Conservation (phyloP, 2,113 vertebrate species). For the Tachysurus fulvidraco region DNA sequence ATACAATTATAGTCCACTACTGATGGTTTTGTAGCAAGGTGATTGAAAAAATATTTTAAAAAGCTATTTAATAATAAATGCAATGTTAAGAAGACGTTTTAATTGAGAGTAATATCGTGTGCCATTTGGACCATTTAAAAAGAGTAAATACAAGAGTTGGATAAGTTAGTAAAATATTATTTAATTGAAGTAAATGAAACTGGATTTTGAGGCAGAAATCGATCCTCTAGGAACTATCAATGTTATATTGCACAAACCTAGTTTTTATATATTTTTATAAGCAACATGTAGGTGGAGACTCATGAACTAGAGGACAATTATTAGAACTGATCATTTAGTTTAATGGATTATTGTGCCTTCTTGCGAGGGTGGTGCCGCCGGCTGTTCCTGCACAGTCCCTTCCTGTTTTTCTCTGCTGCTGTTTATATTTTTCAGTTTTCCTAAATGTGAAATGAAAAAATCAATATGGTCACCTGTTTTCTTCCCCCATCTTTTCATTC, state of each 20-base stretch:
- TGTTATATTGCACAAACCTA: slow-evolving; percentile 18
- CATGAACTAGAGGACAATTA: slow-evolving; percentile 27
- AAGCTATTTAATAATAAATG: background rate
- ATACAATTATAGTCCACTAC: background rate
- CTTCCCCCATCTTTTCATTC: slow-evolving; percentile 63
- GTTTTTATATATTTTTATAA: background rate
- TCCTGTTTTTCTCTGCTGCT: slow-evolving; percentile 31
- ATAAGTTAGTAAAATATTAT: background rate
- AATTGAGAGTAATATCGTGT: background rate
- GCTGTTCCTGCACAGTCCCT: background rate
- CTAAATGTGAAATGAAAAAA: slow-evolving; percentile 55
- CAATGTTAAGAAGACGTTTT: background rate
- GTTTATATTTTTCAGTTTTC: slow-evolving; percentile 51
- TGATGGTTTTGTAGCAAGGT: background rate
- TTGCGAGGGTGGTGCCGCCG: slow-evolving; percentile 11
- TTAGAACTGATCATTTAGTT: slow-evolving; percentile 67
- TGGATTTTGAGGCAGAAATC: background rate
- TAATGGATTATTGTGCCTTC: slow-evolving; percentile 70
- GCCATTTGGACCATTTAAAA: background rate
- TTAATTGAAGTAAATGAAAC: background rate
- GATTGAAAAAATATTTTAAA: background rate
- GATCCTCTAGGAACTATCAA: background rate
- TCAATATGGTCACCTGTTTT: slow-evolving; percentile 51
- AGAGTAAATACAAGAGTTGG: background rate
- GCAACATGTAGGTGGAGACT: slow-evolving; percentile 14